Conservation (phyloP, 1,140 invertebrate genomes). For the Lepidurus packardi region DNA sequence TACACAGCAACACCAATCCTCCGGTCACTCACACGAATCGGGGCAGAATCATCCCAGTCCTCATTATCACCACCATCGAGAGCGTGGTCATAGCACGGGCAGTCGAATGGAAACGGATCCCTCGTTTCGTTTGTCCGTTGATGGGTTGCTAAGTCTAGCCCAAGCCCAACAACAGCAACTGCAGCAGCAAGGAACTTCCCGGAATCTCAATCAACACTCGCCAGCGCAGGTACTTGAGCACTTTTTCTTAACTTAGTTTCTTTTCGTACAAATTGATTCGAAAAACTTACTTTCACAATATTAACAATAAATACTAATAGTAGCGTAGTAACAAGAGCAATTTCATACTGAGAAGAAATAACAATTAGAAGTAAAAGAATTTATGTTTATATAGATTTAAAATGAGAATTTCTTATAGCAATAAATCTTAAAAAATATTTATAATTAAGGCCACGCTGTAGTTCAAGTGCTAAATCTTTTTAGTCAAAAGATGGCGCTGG, state of each 20-base stretch:
- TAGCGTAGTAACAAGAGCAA: too few species aligned
- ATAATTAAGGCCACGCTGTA: too few species aligned
- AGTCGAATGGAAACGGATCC: slow-evolving; percentile 25
- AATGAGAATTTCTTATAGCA: too few species aligned
- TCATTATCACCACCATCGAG: slow-evolving; percentile 33
- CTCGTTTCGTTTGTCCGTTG: slow-evolving; percentile 69
- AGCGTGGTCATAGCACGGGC: slow-evolving; percentile 28
- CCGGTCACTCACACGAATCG: not conserved
- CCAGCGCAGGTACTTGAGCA: slow-evolving; percentile 35
- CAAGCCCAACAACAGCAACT: slow-evolving; percentile 46
- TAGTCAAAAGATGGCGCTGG: too few species aligned
- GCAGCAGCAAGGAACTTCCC: slow-evolving; percentile 24
- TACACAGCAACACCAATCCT: not conserved
- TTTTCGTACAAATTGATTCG: too few species aligned
- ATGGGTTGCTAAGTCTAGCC: slow-evolving; percentile 72
- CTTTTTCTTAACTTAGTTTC: too few species aligned
- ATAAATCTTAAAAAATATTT: too few species aligned
- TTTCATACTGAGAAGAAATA: not conserved
- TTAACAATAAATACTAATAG: too few species aligned
- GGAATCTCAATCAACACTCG: slow-evolving; percentile 35
- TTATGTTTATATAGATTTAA: too few species aligned
- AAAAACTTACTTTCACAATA: too few species aligned
- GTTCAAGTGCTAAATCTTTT: too few species aligned
- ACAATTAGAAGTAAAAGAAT: not conserved
- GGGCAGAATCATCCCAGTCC: slow-evolving; percentile 29